Conservation (phyloP, 2,113 vertebrate genomes). For the Lucifuga dentata region DNA sequence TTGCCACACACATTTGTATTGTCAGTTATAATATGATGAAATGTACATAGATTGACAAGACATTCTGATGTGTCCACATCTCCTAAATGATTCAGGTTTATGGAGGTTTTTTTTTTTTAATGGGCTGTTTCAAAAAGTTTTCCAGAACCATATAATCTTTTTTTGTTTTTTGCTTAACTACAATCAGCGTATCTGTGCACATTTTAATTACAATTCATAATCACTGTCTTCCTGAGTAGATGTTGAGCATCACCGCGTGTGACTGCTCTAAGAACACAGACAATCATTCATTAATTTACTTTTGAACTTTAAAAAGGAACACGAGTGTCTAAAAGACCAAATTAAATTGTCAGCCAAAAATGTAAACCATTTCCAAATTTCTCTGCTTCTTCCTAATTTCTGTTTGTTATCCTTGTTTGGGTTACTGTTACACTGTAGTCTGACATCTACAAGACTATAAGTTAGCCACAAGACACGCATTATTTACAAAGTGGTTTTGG, state of each 20-base stretch:
- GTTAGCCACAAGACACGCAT: constrained; percentile 8
- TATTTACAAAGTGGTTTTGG: constrained; percentile 4
- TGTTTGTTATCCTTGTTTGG: constrained; percentile 6
- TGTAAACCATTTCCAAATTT: neutral
- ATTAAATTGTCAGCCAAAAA: constrained; percentile 50
- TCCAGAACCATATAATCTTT: constrained; percentile 61
- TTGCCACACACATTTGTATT: constrained; percentile 7
- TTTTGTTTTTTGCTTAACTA: constrained; percentile 64
- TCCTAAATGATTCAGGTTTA: constrained; percentile 69
- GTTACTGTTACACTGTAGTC: constrained; percentile 19
- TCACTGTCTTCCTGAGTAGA: constrained; percentile 29
- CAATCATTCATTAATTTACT: constrained; percentile 66
- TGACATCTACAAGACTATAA: too few relatives aligned
- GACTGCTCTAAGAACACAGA: constrained; percentile 60
- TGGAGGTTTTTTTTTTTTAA: constrained; percentile 38
- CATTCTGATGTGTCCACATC: constrained; percentile 59
- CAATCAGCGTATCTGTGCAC: constrained; percentile 74
- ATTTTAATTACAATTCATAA: constrained; percentile 62
- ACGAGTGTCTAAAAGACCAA: constrained; percentile 58
- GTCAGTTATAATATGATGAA: constrained; percentile 38
- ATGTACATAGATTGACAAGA: constrained; percentile 64
- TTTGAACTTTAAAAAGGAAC: constrained; percentile 42
- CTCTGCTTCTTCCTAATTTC: too few relatives aligned
- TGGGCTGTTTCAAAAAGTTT: constrained; percentile 36
- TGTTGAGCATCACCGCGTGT: constrained; percentile 54